Base-by-base conservation (phyloP, 2,888 invertebrate genomes). In the Piscicola geometra region DNA sequence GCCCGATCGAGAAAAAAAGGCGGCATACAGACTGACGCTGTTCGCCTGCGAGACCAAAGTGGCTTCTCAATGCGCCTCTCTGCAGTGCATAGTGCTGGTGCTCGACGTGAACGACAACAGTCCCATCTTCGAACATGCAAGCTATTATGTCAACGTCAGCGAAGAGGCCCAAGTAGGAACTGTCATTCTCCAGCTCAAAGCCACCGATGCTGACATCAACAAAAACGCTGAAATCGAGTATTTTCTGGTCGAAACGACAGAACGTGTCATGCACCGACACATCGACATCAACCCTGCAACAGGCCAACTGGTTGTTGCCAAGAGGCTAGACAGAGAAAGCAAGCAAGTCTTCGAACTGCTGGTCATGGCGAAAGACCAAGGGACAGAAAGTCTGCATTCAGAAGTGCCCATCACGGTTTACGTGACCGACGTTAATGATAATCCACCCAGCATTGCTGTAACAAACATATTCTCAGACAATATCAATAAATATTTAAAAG, bases 81-180 rank as follows among this genome's bases (percentile, higher is more conserved):
- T 82, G n/a, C 77, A 78, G 69, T 91, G 96, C 84, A 89, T 89
- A 25, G 90, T 98, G 12, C 89, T 90, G 79, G 91, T 98, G 0
- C 89, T 91, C 79, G 97, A 97, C 85, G 91, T 92, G 78, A 98
- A 98, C 85, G 98, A 98, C 86, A 96, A 97, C 85, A 90, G 93
- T 0, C 98, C 97, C 0, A 90, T 91, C 68, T 97, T 85, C 60
- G 67, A 75, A 28, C 60, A 71, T 32, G 56, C 69, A 3, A n/a
- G 71, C 30, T 77, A 88, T 79, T 88, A 89, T 2, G 88, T 90
- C 67, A 97, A 96, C 85, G 90, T 91, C 83, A 93, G 94, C 0
- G 93, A 92, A 85, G 92, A 98, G 3, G 90, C 93, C 82, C 96
- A 96, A 86, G 92, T 93, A 0, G 93, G 94, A 0, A 92, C 93